These are phyloP conservation scores for Lytechinus variegatus DNA, from an alignment of 35 echinoderm and acorn worm genomes.

Conservation along the genomic window DNA sequence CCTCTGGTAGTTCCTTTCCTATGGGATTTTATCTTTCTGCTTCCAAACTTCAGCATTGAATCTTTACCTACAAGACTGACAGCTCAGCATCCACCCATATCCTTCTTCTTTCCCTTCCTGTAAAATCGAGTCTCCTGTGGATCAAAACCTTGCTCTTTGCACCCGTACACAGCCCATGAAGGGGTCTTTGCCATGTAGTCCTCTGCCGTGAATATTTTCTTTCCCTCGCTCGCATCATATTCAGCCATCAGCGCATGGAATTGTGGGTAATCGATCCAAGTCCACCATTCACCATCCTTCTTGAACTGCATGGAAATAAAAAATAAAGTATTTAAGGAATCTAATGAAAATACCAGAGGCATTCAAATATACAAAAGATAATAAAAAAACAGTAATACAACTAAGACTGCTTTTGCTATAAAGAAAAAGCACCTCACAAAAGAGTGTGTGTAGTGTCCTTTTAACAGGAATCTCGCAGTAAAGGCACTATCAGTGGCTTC, in stretches of 20 bases:
- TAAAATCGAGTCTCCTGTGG: conserved; percentile 88
- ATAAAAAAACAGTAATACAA: too few relatives aligned
- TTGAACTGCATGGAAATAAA: conserved; percentile 77
- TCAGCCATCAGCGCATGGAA: conserved; percentile 87
- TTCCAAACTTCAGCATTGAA: background rate
- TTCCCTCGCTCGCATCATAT: conserved; percentile 67
- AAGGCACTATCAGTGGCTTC: too few relatives aligned
- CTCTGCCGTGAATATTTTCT: conserved; percentile 70
- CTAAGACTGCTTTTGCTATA: too few relatives aligned
- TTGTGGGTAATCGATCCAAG: conserved; percentile 91
- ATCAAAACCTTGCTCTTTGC: conserved; percentile 96
- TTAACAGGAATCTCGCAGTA: too few relatives aligned
- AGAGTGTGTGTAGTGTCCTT: too few relatives aligned
- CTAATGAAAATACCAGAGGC: too few relatives aligned
- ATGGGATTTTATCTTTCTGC: too few relatives aligned
- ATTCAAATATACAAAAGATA: too few relatives aligned
- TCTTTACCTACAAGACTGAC: background rate
- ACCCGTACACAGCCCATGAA: conserved; percentile 86
- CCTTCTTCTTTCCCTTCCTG: conserved; percentile 91
- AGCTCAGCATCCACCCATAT: conserved; percentile 85
- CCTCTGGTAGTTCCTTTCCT: too few relatives aligned
- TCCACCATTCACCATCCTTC: conserved; percentile 82
- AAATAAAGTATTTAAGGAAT: too few relatives aligned
- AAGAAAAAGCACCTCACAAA: too few relatives aligned
- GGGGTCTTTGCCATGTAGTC: conserved; percentile 96